These are phyloP conservation scores for Hydrochoerus hydrochaeris DNA, from an alignment of 2,113 vertebrate species.

Conservation along the genomic window DNA sequence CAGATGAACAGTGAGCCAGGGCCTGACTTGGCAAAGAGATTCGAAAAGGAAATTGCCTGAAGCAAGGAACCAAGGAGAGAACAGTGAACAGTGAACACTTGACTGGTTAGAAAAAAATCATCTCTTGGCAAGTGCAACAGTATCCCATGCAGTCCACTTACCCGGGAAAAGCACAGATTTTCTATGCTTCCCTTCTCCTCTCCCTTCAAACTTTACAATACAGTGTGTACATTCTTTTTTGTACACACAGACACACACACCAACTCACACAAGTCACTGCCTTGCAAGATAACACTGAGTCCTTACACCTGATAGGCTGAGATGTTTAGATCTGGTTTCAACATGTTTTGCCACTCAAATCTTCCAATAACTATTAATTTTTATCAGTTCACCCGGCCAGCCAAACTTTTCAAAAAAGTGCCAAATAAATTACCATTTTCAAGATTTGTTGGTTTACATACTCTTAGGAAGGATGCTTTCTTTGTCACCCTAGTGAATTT, in stretches of 20 bases:
- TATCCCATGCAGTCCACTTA: slow-evolving; percentile 18
- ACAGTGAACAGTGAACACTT: not conserved
- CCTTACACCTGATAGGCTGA: not conserved
- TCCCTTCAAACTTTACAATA: slow-evolving; percentile 1
- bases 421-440: not conserved
- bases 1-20: slow-evolving; percentile 30
- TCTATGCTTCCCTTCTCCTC: not conserved
- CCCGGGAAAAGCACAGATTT: slow-evolving; percentile 34
- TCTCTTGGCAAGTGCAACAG: not conserved
- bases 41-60: not conserved
- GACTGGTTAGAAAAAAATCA: not conserved
- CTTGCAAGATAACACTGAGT: not conserved
- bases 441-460: not conserved
- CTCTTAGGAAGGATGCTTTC: not conserved
- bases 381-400: not conserved
- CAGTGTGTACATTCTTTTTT: not conserved
- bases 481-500: not conserved
- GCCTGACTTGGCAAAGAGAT: slow-evolving; percentile 42
- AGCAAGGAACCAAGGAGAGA: not conserved
- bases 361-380: not conserved
- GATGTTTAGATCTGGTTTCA: not conserved
- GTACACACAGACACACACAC: not conserved
- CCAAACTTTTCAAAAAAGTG: slow-evolving; percentile 11
- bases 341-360: not conserved
- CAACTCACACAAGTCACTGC: not conserved